Conservation (phyloP, 2,888 invertebrate genomes). For the Lydus trimaculatus region DNA sequence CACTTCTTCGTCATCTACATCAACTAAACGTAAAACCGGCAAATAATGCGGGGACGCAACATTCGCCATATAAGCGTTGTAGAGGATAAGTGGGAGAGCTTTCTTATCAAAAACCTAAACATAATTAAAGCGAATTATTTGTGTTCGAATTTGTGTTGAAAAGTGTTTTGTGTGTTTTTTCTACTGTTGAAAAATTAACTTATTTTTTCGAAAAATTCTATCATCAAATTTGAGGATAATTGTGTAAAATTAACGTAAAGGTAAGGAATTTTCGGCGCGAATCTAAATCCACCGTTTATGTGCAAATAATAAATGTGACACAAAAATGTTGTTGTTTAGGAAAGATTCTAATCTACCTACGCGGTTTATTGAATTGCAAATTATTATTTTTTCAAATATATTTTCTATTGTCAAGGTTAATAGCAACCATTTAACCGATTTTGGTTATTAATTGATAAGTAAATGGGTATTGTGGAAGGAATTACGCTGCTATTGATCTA, state of each 20-base stretch:
- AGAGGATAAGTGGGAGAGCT: background rate
- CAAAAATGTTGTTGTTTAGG: background rate
- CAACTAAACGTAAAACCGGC: constrained; percentile 40
- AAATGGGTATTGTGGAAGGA: background rate
- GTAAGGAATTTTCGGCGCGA: constrained; percentile 4
- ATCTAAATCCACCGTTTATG: background rate
- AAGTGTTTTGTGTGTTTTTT: background rate
- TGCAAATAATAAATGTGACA: background rate
- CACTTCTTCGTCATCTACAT: constrained; percentile 30
- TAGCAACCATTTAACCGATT: background rate
- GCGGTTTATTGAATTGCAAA: background rate
- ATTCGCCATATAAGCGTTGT: constrained; percentile 24
- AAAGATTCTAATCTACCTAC: constrained; percentile 1
- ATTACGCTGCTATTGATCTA: background rate
- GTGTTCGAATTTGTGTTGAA: background rate
- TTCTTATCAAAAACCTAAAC: background rate
- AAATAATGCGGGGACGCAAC: constrained; percentile 40
- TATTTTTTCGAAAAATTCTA: too few species aligned
- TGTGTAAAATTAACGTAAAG: background rate
- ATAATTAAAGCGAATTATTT: background rate
- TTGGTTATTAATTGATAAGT: background rate
- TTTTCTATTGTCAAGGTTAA: background rate
- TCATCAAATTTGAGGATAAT: background rate
- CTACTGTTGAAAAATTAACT: too few species aligned
- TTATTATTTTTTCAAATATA: background rate